Evolutionary conservation across 2,888 invertebrate genomes (phyloP), one percentile per base, ranked within the genome.

Genomic region (Eilema caniola): DNA sequence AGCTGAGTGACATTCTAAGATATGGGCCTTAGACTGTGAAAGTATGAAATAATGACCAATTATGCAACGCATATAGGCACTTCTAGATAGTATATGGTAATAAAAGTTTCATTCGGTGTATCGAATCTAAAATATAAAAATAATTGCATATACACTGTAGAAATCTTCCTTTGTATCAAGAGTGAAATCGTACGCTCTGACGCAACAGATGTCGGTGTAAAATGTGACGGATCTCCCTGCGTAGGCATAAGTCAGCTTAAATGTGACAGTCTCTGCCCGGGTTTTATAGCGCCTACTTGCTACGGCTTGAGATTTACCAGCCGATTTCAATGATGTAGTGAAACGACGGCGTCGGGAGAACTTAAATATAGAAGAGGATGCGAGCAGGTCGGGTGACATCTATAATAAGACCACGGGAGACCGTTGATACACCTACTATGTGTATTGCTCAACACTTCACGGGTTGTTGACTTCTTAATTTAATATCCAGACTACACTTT

Each of bases 321-420:
- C 74, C 83, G 85, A 86, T 86, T 85, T 82, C 83, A 84, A 86
- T 85, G 87, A 88, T 88, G 86, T 87, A 86, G 86, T 84, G 88
- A 86, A 87, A 86, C 88, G 87, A 86, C 88, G 87, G 83, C 88
- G 89, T 84, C 83, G 89, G 87, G 90, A 86, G 88, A 85, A 85
- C 89, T 93, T 95, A 95, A 92, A 95, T 95, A 92, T 94, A 95
- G 93, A 93, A 90, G 91, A 91, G 92, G 93, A 95, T 94, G 92
- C 91, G 90, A 91, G 93, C 93, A 92, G 95, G 93, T 94, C 94
- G 93, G 91, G 89, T 95, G 95, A 94, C 95, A 93, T 93, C 95
- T 95, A 95, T 93, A 94, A 94, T 95, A 95, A 95, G 95, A 92
- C 86, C 92, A 91, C 93, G 92, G 86, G 93, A 93, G 92, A 93